Conservation (phyloP, 2,888 invertebrate genomes). For the Chrysodeixis includens region DNA sequence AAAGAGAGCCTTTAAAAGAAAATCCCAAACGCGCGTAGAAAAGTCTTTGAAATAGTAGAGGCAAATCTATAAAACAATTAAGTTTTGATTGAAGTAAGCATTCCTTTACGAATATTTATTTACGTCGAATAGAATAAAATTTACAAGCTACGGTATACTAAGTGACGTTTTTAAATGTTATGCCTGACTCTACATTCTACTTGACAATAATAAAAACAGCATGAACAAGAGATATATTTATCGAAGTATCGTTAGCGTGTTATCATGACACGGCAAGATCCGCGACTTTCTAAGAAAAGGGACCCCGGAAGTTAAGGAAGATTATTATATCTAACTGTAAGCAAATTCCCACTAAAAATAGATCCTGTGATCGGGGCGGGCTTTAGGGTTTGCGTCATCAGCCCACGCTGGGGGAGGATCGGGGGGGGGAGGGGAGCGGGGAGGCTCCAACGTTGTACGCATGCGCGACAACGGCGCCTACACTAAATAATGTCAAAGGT, state of each 20-base stretch:
- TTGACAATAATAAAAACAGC: no score
- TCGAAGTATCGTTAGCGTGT: not conserved
- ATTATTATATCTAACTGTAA: slow-evolving; percentile 51
- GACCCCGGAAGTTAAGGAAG: slow-evolving; percentile 27
- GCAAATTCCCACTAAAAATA: slow-evolving; percentile 75
- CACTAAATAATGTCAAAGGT: slow-evolving; percentile 83
- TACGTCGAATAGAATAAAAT: no score
- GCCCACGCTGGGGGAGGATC: slow-evolving; percentile 69
- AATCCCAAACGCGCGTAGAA: not conserved
- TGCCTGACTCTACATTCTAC: no score
- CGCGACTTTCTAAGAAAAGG: not conserved
- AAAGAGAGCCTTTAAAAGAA: not conserved
- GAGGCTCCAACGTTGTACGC: slow-evolving; percentile 63
- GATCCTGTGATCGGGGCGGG: slow-evolving; percentile 65
- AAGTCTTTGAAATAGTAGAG: not conserved
- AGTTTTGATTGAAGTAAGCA: no score
- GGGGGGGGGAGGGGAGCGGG: slow-evolving; percentile 45
- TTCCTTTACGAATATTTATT: no score
- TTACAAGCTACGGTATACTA: no score
- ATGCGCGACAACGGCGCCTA: slow-evolving; percentile 75
- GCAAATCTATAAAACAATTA: not conserved
- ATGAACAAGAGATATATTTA: no score
- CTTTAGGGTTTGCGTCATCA: slow-evolving; percentile 80
- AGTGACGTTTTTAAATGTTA: no score
- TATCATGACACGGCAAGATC: slow-evolving; percentile 8